phyloP scores from a whole-genome alignment of 2,888 invertebrate species.

The Drosophila seclusa region DNA sequence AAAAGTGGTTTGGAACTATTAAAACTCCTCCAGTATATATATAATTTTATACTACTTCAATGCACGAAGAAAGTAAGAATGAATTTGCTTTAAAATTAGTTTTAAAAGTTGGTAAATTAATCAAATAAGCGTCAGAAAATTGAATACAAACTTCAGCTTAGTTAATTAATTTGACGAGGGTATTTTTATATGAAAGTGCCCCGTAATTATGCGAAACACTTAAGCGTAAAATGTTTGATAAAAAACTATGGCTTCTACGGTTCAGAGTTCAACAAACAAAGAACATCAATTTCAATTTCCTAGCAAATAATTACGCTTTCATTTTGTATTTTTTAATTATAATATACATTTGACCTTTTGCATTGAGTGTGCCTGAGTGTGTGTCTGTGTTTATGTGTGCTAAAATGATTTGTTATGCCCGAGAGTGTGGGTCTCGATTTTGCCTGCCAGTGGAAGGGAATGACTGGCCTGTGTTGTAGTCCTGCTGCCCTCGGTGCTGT shows the following conservation, averaged over 20 bases:
- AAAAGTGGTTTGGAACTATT: not conserved
- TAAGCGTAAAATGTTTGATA: not conserved
- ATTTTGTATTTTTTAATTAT: conserved; percentile 61
- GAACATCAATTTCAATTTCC: conserved; percentile 68
- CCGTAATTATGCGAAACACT: conserved; percentile 19
- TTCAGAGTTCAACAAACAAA: conserved; percentile 23
- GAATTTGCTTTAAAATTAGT: not conserved
- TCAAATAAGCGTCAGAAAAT: not conserved
- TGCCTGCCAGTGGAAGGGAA: conserved; percentile 39
- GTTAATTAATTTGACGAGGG: not conserved
- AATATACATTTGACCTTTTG: conserved; percentile 59
- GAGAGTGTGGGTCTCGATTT: conserved; percentile 26
- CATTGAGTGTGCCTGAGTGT: conserved; percentile 19
- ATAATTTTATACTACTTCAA: not conserved
- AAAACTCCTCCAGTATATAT: not conserved
- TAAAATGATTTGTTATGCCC: conserved; percentile 17
- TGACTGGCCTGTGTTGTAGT: conserved; percentile 22
- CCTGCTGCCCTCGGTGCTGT: conserved; percentile 33
- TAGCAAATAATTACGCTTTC: conserved; percentile 65
- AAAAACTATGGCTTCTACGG: conserved; percentile 18
- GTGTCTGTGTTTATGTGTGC: conserved; percentile 8
- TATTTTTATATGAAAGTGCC: not conserved
- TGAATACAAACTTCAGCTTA: not conserved
- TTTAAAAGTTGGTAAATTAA: not conserved
- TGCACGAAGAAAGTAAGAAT: no score